Base-by-base conservation (phyloP, 2,113 vertebrate genomes). In the Nesogale talazaci region DNA sequence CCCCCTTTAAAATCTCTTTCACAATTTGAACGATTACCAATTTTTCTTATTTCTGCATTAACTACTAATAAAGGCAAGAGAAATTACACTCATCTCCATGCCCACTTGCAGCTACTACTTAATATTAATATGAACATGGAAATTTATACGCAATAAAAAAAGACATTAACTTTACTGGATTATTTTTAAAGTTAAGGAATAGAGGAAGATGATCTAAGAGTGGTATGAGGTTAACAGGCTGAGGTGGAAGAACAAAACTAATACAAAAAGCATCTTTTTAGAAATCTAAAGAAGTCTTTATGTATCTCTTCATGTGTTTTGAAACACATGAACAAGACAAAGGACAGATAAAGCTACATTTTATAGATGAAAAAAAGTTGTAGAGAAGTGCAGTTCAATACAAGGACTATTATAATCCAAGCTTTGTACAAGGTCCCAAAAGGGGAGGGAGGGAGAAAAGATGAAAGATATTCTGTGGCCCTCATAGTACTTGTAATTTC, bases 11-110 rank as follows among this genome's bases (percentile, higher is more conserved):
- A 96, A 78, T 6, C 20, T 83, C 22, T 1, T 3, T 83, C 84
- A 95, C 17, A 90, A 86, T 88, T 82, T 94, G 78, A 87, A 70
- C 0, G 0, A 96, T 69, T 57, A 91, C 19, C 31, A 76, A 92
- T 95, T 16, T 80, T 95, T 94, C 94, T 93, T 80, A 94, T 86
- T 89, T 95, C 81, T 92, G 80, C 19, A 92, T 83, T 95, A 94
- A 93, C 57, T 93, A 86, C 77, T 79, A 96, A 93, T 94, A 93
- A 95, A 89, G 72, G 63, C 40, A 95, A 93, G 63, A 95, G 79
- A 46, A 93, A 93, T 90, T 92, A 92, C 14, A 85, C 59, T 94
- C 31, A 92, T 96, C 72, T 95, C 59, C 89, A 76, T 91, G 76
- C 46, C 67, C 83, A 94, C 78, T 94, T 86, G 46, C n/a, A 96